A percentile compares a stretch with the other conserved stretches of the same genome.
These are phyloP conservation scores for Petrocephalus microphthalmus DNA, from an alignment of 2,113 vertebrate species.

Conservation along the genomic window DNA sequence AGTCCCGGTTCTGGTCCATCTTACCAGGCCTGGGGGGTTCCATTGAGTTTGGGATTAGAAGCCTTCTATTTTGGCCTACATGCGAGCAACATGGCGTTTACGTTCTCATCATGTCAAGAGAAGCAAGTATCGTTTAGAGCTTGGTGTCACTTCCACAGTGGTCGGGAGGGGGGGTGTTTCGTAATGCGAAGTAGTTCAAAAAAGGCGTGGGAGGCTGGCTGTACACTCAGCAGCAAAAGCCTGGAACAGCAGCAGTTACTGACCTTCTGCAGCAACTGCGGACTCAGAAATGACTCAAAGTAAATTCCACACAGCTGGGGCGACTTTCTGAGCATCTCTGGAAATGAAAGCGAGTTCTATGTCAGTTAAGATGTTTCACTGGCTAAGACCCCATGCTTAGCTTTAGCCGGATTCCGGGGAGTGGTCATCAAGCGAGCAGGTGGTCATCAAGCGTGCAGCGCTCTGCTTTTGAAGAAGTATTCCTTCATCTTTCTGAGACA, in stretches of 20 bases:
- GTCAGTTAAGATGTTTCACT: neutral
- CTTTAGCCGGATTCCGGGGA: neutral
- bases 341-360: neutral
- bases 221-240: neutral
- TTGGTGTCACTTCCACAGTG: neutral
- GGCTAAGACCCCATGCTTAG: neutral
- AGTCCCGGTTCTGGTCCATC: neutral
- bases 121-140: conserved; percentile 33
- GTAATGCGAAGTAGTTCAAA: neutral
- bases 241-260: conserved; percentile 28
- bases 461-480: neutral
- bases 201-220: conserved; percentile 9
- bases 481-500: neutral
- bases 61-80: neutral
- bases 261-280: conserved; percentile 15
- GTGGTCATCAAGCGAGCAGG: neutral
- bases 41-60: neutral
- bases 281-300: conserved; percentile 54
- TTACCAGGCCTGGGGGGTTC: neutral
- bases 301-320: conserved; percentile 54
- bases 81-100: neutral
- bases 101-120: conserved; percentile 32
- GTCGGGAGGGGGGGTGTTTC: neutral
- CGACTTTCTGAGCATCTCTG: conserved; percentile 30
- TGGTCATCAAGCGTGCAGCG: neutral